phyloP scores from a whole-genome alignment of 2,113 vertebrate genomes.

The Podiceps cristatus region DNA sequence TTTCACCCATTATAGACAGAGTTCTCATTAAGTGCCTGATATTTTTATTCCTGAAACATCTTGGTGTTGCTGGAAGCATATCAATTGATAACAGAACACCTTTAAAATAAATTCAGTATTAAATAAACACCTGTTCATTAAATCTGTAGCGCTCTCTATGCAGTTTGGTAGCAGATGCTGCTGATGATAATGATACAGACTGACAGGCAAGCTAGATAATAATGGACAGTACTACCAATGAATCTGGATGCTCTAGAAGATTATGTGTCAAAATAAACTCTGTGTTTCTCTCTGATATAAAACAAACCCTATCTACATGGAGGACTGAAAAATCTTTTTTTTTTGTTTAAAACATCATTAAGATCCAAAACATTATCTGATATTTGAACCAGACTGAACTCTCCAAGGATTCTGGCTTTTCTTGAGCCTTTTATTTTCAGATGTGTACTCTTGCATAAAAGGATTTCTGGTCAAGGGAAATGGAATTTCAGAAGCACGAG shows the following conservation, averaged over 20 bases:
- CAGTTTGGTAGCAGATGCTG: slow-evolving; percentile 38
- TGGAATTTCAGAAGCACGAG: background rate
- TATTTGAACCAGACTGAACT: background rate
- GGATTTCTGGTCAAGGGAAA: background rate
- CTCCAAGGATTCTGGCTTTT: background rate
- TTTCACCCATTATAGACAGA: background rate
- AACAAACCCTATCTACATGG: background rate
- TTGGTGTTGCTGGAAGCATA: slow-evolving; percentile 22
- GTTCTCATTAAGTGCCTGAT: slow-evolving; percentile 5
- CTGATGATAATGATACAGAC: slow-evolving; percentile 21
- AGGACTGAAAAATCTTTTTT: background rate
- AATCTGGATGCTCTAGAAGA: background rate
- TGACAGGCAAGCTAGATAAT: slow-evolving; percentile 15
- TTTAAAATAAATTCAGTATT: slow-evolving; percentile 47
- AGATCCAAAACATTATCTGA: background rate
- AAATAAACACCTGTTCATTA: slow-evolving; percentile 61
- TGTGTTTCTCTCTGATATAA: background rate
- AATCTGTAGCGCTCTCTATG: background rate
- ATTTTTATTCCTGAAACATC: slow-evolving; percentile 40
- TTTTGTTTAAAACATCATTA: background rate
- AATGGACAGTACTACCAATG: background rate
- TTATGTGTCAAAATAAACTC: background rate
- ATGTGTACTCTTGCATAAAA: background rate
- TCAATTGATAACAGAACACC: slow-evolving; percentile 20
- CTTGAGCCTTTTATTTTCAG: background rate